Percentiles rank a stretch among this genome's conserved stretches.
phyloP scores from a whole-genome alignment of 2,888 invertebrate species.

The Trachelus stipa region DNA sequence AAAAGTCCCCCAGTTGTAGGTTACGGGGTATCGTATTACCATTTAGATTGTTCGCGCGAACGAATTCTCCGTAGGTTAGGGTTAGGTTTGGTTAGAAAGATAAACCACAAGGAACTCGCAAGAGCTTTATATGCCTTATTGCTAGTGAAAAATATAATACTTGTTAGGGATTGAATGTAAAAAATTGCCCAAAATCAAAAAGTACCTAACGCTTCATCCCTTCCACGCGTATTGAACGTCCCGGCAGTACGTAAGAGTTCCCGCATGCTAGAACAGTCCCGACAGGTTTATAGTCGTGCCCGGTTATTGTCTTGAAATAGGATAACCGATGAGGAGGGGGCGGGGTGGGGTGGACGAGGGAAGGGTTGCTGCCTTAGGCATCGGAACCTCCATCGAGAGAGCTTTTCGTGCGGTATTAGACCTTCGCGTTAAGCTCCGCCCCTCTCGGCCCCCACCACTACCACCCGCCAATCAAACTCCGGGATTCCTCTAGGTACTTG shows the following conservation, averaged over 20 bases:
- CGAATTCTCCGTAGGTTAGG: no score
- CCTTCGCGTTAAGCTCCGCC: not conserved
- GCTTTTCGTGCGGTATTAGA: constrained; percentile 10
- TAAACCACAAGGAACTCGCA: no score
- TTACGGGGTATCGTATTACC: constrained; percentile 64
- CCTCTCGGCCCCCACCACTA: not conserved
- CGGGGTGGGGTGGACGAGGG: not conserved
- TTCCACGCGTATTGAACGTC: no score
- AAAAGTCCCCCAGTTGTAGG: constrained; percentile 35
- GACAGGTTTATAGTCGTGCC: constrained; percentile 50
- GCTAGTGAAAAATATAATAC: no score
- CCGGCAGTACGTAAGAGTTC: no score
- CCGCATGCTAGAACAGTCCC: constrained; percentile 25
- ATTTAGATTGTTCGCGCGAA: constrained; percentile 59
- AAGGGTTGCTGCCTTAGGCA: not conserved
- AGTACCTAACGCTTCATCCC: no score
- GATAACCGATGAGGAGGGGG: constrained; percentile 21
- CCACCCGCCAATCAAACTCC: not conserved
- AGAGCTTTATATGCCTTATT: no score
- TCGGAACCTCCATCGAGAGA: not conserved
- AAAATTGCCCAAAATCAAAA: no score
- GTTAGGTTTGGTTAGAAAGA: no score
- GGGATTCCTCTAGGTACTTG: no score
- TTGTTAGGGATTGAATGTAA: no score
- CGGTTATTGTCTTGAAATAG: constrained; percentile 50